Evolutionary conservation across 1,140 invertebrate species (phyloP), one percentile per base, ranked within the genome.

Genomic region (Pseudomyrmex pallidus): DNA sequence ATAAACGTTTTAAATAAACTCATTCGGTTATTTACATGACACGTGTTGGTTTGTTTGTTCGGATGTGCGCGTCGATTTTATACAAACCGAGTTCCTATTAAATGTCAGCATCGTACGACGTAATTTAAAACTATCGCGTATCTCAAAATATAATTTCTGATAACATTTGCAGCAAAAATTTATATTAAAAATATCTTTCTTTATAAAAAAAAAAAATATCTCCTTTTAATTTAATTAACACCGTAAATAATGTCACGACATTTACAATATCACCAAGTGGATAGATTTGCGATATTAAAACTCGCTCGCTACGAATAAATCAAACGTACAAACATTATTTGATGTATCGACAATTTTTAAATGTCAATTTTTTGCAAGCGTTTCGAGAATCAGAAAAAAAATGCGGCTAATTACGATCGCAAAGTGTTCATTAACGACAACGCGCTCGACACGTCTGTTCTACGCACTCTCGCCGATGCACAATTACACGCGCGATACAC

Each of bases 1-100:
- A 72, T 70, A 70, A 78, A 70, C 44, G 66, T 15, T 44, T 70
- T 80, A 70, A 72, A 50, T 80, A 70, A 80, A 20, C 46, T 17
- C 35, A 35, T 35, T 35, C 35, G 20, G n/a, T 70, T 22, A 44
- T 76, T 63, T 76, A 15, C 61, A 13, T n/a, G 20, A 35, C 46
- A 35, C 13, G 25, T 54, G 44, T 4, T 20, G 2, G 8, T 48
- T 80, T 78, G 35, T 78, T 70, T 80, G 35, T 17, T 35, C 48
- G 15, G 2, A 54, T 44, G 62, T 35, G 56, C 12, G n/a, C 15
- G 22, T 59, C 44, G 22, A 50, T 70, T 80, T 80, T 72, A 59
- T n/a, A 9, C 1, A 10, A 15, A 35, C 9, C 25, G 20, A 57
- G 5, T 70, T 59, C 68, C 46, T 66, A 15, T 20, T 10, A 67